phyloP scores from a whole-genome alignment of 2,113 vertebrate species.

The Corythaixoides concolor region DNA sequence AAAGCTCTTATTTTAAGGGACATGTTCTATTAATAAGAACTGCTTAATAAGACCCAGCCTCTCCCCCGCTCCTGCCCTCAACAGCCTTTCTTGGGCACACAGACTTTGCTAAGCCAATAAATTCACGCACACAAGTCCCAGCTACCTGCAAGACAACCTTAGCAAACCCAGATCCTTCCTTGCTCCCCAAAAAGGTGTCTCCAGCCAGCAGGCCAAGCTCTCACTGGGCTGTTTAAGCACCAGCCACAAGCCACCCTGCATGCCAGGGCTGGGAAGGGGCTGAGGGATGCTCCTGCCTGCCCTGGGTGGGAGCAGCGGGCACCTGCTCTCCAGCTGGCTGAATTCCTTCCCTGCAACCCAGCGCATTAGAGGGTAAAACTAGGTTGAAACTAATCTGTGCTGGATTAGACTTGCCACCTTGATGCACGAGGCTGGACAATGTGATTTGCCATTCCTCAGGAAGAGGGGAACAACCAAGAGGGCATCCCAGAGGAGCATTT shows the following conservation, averaged over 20 bases:
- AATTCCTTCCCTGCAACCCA: neutral
- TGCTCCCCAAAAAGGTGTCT: neutral
- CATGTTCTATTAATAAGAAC: slow-evolving; percentile 45
- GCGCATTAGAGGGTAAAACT: slow-evolving; percentile 27
- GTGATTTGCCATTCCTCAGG: neutral
- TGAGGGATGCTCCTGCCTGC: neutral
- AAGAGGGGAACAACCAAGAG: neutral
- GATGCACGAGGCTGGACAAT: slow-evolving; percentile 39
- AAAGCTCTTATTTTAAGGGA: neutral
- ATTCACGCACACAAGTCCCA: neutral
- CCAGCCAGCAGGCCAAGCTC: neutral
- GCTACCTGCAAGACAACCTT: neutral
- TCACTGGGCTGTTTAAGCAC: neutral
- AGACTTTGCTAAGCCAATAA: slow-evolving; percentile 33
- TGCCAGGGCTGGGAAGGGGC: neutral
- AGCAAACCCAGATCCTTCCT: neutral
- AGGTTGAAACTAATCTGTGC: slow-evolving; percentile 52
- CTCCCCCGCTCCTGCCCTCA: neutral
- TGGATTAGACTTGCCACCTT: slow-evolving; percentile 57
- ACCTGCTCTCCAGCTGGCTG: neutral
- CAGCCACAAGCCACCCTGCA: accelerated
- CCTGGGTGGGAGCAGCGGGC: neutral
- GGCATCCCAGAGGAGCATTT: neutral
- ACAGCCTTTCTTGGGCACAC: neutral
- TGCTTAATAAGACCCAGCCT: neutral